Conservation (phyloP, 1,140 invertebrate genomes). For the Tetranychus cinnabarinus region DNA sequence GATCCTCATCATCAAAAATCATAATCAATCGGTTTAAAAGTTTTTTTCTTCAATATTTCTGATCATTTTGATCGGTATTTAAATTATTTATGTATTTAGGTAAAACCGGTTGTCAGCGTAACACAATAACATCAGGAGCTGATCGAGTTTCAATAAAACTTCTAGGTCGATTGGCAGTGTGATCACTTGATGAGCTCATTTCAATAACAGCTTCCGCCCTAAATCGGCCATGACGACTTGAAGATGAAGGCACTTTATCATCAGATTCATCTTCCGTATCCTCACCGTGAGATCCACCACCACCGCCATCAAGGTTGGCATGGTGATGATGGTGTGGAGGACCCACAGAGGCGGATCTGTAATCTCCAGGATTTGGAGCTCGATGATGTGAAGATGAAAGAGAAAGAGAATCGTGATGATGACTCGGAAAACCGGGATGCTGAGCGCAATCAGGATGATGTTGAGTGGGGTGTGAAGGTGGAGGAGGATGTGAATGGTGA, state of each 20-base stretch:
- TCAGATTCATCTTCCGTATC: slow-evolving; percentile 1
- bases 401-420: no score
- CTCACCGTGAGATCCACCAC: neutral
- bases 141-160: slow-evolving; percentile 21
- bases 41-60: no score
- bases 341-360: neutral
- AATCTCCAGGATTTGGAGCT: neutral
- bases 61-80: no score
- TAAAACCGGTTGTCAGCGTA: slow-evolving; percentile 38
- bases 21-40: no score
- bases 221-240: slow-evolving; percentile 9
- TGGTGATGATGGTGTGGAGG: neutral
- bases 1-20: no score
- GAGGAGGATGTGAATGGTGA: neutral
- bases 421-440: neutral
- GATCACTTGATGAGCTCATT: slow-evolving; percentile 23
- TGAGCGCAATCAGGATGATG: slow-evolving; percentile 9
- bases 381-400: neutral
- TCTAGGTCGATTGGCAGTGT: slow-evolving; percentile 29
- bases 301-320: neutral
- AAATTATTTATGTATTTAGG: no score
- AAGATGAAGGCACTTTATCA: slow-evolving; percentile 13
- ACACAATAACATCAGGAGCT: slow-evolving; percentile 24
- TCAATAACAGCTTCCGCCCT: slow-evolving; percentile 37
- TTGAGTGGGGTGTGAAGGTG: neutral